Conservation (phyloP, 2,113 vertebrate genomes). For the Porphyrio hochstetteri region DNA sequence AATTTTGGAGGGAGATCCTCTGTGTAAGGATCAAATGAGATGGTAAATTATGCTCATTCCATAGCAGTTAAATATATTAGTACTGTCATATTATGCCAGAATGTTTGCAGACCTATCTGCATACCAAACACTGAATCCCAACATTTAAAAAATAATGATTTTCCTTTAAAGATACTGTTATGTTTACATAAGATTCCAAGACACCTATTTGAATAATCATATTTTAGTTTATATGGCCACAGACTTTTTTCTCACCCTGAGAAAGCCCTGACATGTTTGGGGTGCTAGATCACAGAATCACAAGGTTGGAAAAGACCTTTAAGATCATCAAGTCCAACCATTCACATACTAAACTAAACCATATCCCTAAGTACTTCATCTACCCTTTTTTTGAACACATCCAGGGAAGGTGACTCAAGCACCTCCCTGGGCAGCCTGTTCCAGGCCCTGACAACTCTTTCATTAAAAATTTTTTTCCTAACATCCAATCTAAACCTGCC, state of each 20-base stretch:
- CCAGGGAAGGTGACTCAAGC: too few species aligned
- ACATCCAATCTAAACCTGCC: too few species aligned
- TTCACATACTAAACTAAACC: too few species aligned
- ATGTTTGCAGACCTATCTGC: background rate
- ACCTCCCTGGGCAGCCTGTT: too few species aligned
- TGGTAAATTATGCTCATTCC: background rate
- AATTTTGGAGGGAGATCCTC: background rate
- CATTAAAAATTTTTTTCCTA: too few species aligned
- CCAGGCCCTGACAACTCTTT: too few species aligned
- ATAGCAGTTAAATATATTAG: background rate
- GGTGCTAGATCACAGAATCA: background rate
- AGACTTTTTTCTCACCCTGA: background rate
- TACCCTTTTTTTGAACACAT: too few species aligned
- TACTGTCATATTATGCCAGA: background rate
- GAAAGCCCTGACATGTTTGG: background rate
- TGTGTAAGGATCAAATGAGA: background rate
- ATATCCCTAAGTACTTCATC: too few species aligned
- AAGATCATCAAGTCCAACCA: too few species aligned
- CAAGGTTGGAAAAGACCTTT: too few species aligned
- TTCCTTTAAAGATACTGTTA: background rate
- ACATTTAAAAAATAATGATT: background rate
- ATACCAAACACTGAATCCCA: background rate
- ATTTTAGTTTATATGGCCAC: background rate
- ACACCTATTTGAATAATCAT: background rate
- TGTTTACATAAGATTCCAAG: background rate